Conservation (phyloP, 2,888 invertebrate species). For the Rhimphoctona megacephalus region DNA sequence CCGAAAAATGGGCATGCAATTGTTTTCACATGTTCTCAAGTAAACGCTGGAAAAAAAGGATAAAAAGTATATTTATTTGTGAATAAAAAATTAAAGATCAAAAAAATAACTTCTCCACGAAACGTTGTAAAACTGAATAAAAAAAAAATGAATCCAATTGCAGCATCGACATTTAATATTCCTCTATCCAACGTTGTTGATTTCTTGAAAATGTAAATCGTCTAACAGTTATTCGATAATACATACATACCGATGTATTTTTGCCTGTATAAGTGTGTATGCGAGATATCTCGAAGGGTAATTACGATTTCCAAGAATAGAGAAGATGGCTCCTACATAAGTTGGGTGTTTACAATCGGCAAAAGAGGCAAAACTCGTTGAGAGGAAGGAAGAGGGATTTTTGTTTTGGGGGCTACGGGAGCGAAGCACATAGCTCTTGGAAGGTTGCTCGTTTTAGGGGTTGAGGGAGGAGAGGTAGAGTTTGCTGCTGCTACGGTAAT, state of each 20-base stretch:
- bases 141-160: background rate
- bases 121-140: too few relatives aligned
- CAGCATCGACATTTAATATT: background rate
- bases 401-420: conserved; percentile 24
- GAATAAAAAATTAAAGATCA: background rate
- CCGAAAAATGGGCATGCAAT: too few relatives aligned
- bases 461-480: conserved; percentile 15
- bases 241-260: too few relatives aligned
- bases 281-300: conserved; percentile 24
- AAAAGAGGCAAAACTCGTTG: conserved; percentile 41
- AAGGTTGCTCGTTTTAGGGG: conserved; percentile 20
- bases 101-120: too few relatives aligned
- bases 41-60: too few relatives aligned
- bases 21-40: too few relatives aligned
- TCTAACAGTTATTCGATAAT: background rate
- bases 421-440: conserved; percentile 55
- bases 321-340: conserved; percentile 66
- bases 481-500: conserved; percentile 75
- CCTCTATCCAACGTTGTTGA: background rate
- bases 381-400: conserved; percentile 38
- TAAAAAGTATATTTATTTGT: too few relatives aligned
- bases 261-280: background rate
- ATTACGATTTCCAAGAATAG: conserved; percentile 78
- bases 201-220: background rate
- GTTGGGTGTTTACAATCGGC: conserved; percentile 67